These are phyloP conservation scores for Stigmatopora nigra DNA, from an alignment of 2,113 vertebrate genomes.

Conservation along the genomic window DNA sequence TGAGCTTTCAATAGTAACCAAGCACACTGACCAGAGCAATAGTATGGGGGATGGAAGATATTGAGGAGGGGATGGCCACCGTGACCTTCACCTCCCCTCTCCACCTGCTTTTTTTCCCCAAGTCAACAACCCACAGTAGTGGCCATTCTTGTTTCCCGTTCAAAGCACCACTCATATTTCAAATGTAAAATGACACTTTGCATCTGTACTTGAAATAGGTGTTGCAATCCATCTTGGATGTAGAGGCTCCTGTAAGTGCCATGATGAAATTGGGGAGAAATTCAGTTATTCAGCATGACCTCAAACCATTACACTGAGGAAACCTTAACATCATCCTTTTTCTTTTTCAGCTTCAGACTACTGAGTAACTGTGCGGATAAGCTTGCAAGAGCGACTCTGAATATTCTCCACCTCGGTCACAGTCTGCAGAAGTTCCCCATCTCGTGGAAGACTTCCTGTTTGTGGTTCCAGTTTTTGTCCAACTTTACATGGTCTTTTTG, in stretches of 20 bases:
- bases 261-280: slow-evolving; percentile 63
- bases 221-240: slow-evolving; percentile 15
- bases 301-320: not conserved
- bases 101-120: slow-evolving; percentile 16
- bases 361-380: too few species aligned
- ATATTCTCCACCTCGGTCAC: too few species aligned
- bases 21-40: slow-evolving; percentile 45
- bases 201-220: slow-evolving; percentile 24
- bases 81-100: slow-evolving; percentile 54
- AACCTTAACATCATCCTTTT: not conserved
- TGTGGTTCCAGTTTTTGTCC: too few species aligned
- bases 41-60: slow-evolving; percentile 6
- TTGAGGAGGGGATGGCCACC: slow-evolving; percentile 13
- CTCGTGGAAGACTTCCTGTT: too few species aligned
- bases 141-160: slow-evolving; percentile 25
- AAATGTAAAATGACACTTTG: slow-evolving; percentile 24
- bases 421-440: too few species aligned
- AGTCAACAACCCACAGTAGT: slow-evolving; percentile 29
- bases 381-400: too few species aligned
- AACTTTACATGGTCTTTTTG: too few species aligned
- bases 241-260: slow-evolving; percentile 31
- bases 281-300: slow-evolving; percentile 48
- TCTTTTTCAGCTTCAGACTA: too few species aligned
- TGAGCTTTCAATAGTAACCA: slow-evolving; percentile 54
- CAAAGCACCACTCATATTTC: slow-evolving; percentile 15